phyloP scores from a whole-genome alignment of 2,113 vertebrate genomes.

The Oncorhynchus tshawytscha region DNA sequence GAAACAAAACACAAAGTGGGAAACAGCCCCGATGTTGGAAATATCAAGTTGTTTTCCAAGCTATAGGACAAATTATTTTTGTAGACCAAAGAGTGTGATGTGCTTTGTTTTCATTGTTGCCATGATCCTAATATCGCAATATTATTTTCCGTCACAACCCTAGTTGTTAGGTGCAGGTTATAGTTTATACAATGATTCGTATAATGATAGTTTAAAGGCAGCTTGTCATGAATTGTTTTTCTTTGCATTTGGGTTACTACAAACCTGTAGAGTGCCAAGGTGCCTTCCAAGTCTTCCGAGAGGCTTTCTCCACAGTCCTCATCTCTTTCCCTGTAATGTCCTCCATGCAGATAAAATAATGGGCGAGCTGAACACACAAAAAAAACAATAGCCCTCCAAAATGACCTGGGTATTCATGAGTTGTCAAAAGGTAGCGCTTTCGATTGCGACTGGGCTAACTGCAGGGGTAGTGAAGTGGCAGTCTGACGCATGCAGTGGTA shows the following conservation, averaged over 20 bases:
- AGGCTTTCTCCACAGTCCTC: background rate
- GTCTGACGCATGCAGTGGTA: background rate
- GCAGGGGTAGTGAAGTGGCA: background rate
- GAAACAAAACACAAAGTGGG: no score
- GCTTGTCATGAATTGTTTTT: background rate
- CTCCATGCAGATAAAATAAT: background rate
- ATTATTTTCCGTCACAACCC: no score
- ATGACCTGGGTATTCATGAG: constrained; percentile 1
- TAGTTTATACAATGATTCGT: background rate
- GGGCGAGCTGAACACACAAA: constrained; percentile 33
- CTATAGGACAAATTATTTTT: no score
- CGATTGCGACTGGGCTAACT: constrained; percentile 10
- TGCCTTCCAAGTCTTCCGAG: background rate
- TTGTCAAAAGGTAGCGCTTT: constrained; percentile 17
- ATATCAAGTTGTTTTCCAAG: no score
- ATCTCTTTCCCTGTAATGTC: background rate
- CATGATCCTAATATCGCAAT: no score
- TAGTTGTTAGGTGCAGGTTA: background rate
- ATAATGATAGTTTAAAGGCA: background rate
- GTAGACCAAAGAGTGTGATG: no score
- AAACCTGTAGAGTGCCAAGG: no score
- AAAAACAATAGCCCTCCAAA: constrained; percentile 19
- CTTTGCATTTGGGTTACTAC: background rate
- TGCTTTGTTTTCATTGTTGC: no score
- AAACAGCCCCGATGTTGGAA: no score